Conservation (phyloP, 2,113 vertebrate species). For the Antechinus flavipes region DNA sequence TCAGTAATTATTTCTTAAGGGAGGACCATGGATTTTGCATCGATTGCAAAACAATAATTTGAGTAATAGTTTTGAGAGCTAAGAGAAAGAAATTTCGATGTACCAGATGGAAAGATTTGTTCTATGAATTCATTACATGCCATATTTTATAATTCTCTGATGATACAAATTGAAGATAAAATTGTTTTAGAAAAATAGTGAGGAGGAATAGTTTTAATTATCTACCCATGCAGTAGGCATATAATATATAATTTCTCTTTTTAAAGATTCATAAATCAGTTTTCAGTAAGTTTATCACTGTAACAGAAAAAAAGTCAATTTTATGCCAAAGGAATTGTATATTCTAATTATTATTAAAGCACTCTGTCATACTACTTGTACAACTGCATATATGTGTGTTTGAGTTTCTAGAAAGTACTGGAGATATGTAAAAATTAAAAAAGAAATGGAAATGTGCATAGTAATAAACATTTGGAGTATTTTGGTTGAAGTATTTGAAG, state of each 20-base stretch:
- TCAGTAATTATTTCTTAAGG: conserved; percentile 21
- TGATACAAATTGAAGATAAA: conserved; percentile 4
- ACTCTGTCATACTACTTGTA: conserved; percentile 15
- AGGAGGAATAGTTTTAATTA: conserved; percentile 51
- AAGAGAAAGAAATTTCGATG: conserved; percentile 13
- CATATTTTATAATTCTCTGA: conserved; percentile 3
- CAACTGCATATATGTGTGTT: background rate
- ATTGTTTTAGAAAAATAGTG: conserved; percentile 28
- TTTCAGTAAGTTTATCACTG: background rate
- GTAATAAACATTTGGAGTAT: background rate
- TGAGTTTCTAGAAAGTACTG: background rate
- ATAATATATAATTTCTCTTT: background rate
- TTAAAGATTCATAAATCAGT: background rate
- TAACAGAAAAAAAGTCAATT: background rate
- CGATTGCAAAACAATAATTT: conserved; percentile 42
- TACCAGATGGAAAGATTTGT: conserved; percentile 30
- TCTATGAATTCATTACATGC: conserved; percentile 42
- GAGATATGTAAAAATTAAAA: background rate
- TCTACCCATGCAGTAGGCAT: fast-evolving
- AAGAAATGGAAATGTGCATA: conserved; percentile 1
- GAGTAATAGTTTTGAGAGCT: conserved; percentile 55
- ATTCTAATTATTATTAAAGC: conserved; percentile 72
- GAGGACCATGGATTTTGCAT: conserved; percentile 12
- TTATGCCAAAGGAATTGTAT: conserved; percentile 25
- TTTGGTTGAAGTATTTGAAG: background rate